Evolutionary conservation across 2,113 vertebrate genomes (phyloP).

Genomic region (Scophthalmus maximus): DNA sequence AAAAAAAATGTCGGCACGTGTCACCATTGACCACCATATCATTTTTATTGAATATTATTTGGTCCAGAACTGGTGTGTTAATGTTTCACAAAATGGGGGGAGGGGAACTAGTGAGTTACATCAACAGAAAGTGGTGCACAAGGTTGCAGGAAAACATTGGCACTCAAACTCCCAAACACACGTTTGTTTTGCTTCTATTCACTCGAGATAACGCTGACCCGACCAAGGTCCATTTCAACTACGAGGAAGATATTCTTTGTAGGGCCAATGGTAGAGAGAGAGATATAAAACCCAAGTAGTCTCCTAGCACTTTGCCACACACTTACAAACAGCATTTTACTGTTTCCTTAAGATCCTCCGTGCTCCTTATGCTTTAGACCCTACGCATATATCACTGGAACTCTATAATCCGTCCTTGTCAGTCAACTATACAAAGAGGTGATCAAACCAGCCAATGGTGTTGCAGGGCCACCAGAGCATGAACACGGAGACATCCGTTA

Average conservation of each 20-base stretch:
- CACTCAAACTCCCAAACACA: background rate
- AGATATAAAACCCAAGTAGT: background rate
- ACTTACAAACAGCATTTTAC: background rate
- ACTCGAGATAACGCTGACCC: background rate
- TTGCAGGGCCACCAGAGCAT: background rate
- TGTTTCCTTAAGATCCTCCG: background rate
- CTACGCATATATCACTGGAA: background rate
- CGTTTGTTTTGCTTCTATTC: conserved; percentile 10
- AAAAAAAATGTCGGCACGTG: too few species aligned
- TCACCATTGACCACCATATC: too few species aligned
- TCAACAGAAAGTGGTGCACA: background rate
- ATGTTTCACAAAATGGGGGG: background rate
- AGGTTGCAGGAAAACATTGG: background rate
- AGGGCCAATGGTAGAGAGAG: background rate
- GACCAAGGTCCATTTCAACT: conserved; percentile 3
- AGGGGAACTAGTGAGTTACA: background rate
- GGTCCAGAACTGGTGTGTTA: background rate
- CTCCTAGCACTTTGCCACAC: background rate
- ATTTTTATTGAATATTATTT: too few species aligned
- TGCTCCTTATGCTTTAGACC: background rate
- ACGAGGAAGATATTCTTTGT: too few species aligned
- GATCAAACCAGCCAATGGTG: conserved; percentile 24
- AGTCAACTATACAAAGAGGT: conserved; percentile 21
- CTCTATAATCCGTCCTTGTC: background rate
- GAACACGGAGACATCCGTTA: conserved; percentile 36